These are phyloP conservation scores for Pangasius mekongensis DNA, from an alignment of 2,797 vertebrate species.

Conservation along the genomic window DNA sequence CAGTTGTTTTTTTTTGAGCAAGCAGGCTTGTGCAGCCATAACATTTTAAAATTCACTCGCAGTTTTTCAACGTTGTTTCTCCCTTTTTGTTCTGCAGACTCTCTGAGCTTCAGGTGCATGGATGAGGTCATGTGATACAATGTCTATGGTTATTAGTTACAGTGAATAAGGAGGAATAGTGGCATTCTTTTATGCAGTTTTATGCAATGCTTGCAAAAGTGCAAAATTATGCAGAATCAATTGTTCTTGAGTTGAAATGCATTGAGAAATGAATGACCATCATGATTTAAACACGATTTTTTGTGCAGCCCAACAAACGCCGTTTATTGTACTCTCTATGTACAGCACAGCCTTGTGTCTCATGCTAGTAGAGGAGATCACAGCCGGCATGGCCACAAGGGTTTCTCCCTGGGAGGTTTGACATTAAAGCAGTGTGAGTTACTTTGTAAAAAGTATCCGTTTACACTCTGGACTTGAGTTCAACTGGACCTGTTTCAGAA, in stretches of 20 bases:
- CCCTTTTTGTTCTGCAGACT: background rate
- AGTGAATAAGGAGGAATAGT: background rate
- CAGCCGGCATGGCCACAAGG: background rate
- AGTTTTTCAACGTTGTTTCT: background rate
- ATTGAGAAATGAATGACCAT: background rate
- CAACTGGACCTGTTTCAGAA: constrained; percentile 45
- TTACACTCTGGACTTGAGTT: constrained; percentile 46
- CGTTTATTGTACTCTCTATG: background rate
- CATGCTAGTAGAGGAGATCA: background rate
- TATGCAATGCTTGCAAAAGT: background rate
- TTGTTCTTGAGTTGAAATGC: background rate
- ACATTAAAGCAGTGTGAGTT: constrained; percentile 36
- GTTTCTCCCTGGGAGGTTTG: constrained; percentile 36
- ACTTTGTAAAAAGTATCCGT: constrained; percentile 42
- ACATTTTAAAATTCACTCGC: background rate
- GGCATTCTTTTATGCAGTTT: background rate
- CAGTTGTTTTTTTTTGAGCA: background rate
- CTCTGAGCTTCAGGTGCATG: background rate
- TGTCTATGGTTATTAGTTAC: background rate
- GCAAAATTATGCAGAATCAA: background rate
- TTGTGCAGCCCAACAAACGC: background rate
- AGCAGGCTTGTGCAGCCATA: background rate
- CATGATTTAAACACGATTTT: background rate
- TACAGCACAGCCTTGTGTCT: background rate
- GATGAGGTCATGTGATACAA: background rate